A percentile compares a stretch with the other conserved stretches of the same genome.
Evolutionary conservation across 1,140 invertebrate species (phyloP).

Genomic region (Scaptomyza pallida): DNA sequence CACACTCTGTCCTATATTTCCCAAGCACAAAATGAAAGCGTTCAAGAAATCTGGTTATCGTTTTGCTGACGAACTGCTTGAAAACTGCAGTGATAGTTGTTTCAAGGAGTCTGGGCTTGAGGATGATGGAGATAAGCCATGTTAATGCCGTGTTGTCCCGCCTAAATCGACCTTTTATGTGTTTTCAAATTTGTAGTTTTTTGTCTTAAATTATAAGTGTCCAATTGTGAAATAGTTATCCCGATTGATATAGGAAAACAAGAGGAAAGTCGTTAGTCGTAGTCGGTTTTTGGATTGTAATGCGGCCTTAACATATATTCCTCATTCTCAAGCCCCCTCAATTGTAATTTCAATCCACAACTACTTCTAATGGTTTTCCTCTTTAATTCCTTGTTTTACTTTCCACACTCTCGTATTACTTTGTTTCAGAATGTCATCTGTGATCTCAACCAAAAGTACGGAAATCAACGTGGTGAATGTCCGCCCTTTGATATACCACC

Average conservation of each 20-base stretch:
- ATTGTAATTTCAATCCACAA: constrained; percentile 36
- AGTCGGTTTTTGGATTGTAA: constrained; percentile 28
- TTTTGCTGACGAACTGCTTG: constrained; percentile 57
- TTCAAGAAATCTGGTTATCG: constrained; percentile 76
- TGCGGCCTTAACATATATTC: constrained; percentile 16
- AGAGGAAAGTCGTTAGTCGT: constrained; percentile 53
- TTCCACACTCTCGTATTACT: background rate
- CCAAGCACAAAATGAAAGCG: constrained; percentile 60
- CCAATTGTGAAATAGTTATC: background rate
- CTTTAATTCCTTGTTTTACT: constrained; percentile 28
- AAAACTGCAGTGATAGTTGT: constrained; percentile 39
- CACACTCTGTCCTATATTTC: background rate
- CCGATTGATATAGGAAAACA: background rate
- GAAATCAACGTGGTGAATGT: constrained; percentile 39
- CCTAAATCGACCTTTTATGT: background rate
- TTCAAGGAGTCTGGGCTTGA: constrained; percentile 33
- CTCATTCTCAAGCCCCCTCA: constrained; percentile 18
- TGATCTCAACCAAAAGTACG: constrained; percentile 57
- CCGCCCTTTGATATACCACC: constrained; percentile 15
- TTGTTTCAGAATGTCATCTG: constrained; percentile 47
- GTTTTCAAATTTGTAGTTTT: constrained; percentile 19
- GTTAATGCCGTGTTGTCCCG: constrained; percentile 13
- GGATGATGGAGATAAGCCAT: constrained; percentile 44
- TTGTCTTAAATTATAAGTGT: background rate
- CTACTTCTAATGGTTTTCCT: constrained; percentile 51